Base-by-base conservation (phyloP, 2,797 vertebrate species). In the Clarias laeviceps region DNA sequence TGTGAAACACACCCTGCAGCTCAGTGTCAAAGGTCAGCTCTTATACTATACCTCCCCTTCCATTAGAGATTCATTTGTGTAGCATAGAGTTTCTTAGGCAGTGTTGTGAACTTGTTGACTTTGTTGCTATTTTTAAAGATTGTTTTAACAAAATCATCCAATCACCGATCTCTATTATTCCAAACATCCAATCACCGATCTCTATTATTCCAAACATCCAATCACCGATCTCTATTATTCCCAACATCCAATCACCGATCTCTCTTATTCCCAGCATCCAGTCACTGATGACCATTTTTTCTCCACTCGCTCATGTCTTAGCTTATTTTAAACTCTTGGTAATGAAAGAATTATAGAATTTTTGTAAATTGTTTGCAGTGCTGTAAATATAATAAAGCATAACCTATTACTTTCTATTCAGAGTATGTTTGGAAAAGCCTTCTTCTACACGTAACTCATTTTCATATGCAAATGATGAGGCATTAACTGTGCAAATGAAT, bases 11-110 rank as follows among this genome's bases (percentile, higher is more conserved):
- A 82, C 93, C 87, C 97, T 96, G 18, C 95, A 91, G 0, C 95
- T 99, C 83, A 95, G 96, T 27, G 95, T 99, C 90, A 97, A 97
- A 96, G 98, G 98, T 99, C 91, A 94, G 94, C 29, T 59, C 61
- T 27, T 56, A 6, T 34, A 80, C 20, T 29, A 27, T 12, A 22
- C 22, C 15, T 12, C 57, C 40, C 34, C 37, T n/a, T 14, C 18
- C 9, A 22, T 11, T 64, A 62, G 14, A 27, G 8, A 11, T 14
- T 32, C 24, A 45, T 7, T 45, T 45, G 32, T 40, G 32, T 79
- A 62, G 57, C n/a, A 54, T 14, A 50, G 24, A 45, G 20, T 12
- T 74, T 56, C 45, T 54, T n/a, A 54, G 40, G 15, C 40, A 74
- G 11, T 18, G 24, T 9, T 27, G n/a, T 20, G 34, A 80, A 45